Base-by-base conservation (phyloP, 2,888 invertebrate species). In the Harpalus rufipes region DNA sequence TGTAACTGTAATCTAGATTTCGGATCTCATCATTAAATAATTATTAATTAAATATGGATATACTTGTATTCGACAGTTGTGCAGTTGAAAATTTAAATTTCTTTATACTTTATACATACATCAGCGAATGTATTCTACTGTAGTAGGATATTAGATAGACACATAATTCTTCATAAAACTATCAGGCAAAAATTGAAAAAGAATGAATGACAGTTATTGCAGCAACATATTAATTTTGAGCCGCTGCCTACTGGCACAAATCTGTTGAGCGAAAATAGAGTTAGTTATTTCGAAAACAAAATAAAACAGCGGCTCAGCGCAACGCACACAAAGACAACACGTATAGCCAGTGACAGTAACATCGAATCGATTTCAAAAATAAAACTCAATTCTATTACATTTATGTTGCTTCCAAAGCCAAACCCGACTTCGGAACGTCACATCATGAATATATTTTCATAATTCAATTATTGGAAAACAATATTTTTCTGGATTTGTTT, bases 401-500 rank as follows among this genome's bases (percentile, higher is more conserved):
- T 81, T 81, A 80, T 63, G 21, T 63, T 81, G 63, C 41, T 41
- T 51, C 80, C 51, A n/a, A 78, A 58, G 25, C 14, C 65, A 63
- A 63, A 63, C 63, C 63, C 63, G 25, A 63, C 18, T 25, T 63
- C 32, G 32, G 32, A 58, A 78, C 78, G 56, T 81, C 63, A 61
- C 65, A 74, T 74, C 65, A 74, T 74, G 58, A 83, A 83, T 76
- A 32, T 83, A 83, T 83, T 83, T 83, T 83, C 76, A 83, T 83
- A 83, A 83, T 82, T 82, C 82, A 74, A 74, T 83, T 83, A 83
- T 83, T 83, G 83, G 74, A 74, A 83, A 83, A 83, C 74, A 83
- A 74, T 83, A 83, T 83, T 59, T 83, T 72, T 65, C 59, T 32
- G 21, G 78, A 44, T 74, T 74, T 74, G 32, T 65, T 63, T 25